These are phyloP conservation scores for Sapajus apella DNA, from an alignment of 2,113 vertebrate genomes.

Conservation along the genomic window DNA sequence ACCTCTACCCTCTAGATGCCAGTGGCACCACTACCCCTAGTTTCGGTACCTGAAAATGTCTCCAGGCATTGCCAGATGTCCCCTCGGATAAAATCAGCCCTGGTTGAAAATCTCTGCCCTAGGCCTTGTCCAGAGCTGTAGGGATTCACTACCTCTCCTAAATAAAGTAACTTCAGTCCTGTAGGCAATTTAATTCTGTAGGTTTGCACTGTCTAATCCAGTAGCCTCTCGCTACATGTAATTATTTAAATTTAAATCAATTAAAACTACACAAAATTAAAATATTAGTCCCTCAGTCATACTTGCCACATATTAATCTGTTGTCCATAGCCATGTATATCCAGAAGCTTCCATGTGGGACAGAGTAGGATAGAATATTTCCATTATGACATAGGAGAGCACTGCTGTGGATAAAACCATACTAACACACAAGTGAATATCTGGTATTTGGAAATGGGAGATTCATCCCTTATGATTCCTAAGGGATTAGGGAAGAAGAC, in stretches of 20 bases:
- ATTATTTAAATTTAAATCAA: neutral
- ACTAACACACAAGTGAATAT: neutral
- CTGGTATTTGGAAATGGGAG: neutral
- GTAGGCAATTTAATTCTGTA: neutral
- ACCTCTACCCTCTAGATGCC: neutral
- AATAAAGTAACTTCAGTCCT: neutral
- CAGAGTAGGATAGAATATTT: neutral
- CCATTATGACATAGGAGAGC: neutral
- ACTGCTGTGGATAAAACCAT: neutral
- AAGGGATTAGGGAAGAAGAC: neutral
- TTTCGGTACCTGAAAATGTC: neutral
- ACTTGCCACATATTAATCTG: neutral
- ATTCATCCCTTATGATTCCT: neutral
- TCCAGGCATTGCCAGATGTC: neutral
- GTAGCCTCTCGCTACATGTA: neutral
- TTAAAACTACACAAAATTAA: neutral
- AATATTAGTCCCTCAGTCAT: neutral
- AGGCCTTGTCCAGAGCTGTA: neutral
- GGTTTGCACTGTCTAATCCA: neutral
- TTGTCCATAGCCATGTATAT: neutral
- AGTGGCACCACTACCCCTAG: neutral
- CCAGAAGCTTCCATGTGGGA: too few relatives aligned
- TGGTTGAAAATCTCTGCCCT: neutral
- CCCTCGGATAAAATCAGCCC: neutral
- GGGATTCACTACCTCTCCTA: neutral